A percentile compares a stretch with the other conserved stretches of the same genome.
These are phyloP conservation scores for Anoplius nigerrimus DNA, from an alignment of 2,888 invertebrate genomes.

Conservation along the genomic window DNA sequence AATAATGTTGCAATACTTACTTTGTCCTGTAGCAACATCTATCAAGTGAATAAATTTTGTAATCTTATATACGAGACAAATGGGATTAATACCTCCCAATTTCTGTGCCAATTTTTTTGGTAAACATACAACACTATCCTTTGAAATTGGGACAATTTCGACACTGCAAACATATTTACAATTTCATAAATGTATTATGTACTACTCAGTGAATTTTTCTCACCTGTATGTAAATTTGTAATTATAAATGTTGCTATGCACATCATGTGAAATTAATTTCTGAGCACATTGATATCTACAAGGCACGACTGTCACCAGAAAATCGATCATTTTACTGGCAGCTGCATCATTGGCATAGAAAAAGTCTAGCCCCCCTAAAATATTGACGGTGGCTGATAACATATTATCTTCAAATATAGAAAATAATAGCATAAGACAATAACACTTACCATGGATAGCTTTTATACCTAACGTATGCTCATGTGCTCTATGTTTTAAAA, in stretches of 20 bases:
- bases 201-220: conserved; percentile 17
- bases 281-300: conserved; percentile 90
- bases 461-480: conserved; percentile 92
- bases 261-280: conserved; percentile 97
- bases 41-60: conserved; percentile 94
- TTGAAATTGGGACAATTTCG: conserved; percentile 97
- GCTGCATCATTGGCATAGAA: conserved; percentile 92
- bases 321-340: conserved; percentile 97
- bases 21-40: conserved; percentile 91
- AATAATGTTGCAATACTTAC: conserved; percentile 74
- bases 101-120: conserved; percentile 90
- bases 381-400: background rate
- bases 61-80: conserved; percentile 92
- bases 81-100: conserved; percentile 89
- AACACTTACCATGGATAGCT: conserved; percentile 82
- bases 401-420: background rate
- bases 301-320: conserved; percentile 91
- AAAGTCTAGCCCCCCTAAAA: conserved; percentile 94
- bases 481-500: conserved; percentile 96
- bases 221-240: conserved; percentile 92
- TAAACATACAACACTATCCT: conserved; percentile 94
- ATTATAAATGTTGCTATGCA: conserved; percentile 96
- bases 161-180: conserved; percentile 78
- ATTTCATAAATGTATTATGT: conserved; percentile 20
- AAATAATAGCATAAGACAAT: background rate